Evolutionary conservation across 1,140 invertebrate genomes (phyloP), one percentile per base, ranked within the genome.

Genomic region (Agrypnia vestita): DNA sequence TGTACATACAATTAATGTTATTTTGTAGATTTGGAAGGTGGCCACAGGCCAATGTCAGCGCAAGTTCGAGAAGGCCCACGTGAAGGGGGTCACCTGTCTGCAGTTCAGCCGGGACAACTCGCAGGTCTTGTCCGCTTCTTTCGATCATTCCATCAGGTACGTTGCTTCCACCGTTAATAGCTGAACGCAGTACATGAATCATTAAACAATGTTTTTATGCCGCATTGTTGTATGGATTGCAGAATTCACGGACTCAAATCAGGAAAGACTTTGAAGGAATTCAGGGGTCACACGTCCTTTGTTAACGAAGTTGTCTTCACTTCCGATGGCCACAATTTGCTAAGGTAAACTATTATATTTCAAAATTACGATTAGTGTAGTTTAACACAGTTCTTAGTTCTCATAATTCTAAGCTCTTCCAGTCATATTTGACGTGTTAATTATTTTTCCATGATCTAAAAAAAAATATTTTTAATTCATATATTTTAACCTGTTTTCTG

Each of bases 191-290:
- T 62, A 25, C 10, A 3, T 69, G 3, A 13, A n/a, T 44, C 44
- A 69, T 19, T 49, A n/a, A n/a, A n/a, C n/a, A n/a, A n/a, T n/a
- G n/a, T n/a, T n/a, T n/a, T n/a, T n/a, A 19, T 11, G 7, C n/a
- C 21, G 15, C 7, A 6, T 59, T 59, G 17, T 59, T 3, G 11
- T 51, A 17, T 73, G 0, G n/a, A 77, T 89, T 89, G 77, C 86
- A 97, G 97, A 88, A 95, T 99, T 84, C 98, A 99, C 90, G 99
- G 98, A 0, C 90, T 99, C 21, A 99, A 99, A 88, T 99, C 98
- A 15, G 99, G 98, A 3, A 99, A 99, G 92, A 94, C 97, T 53
- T 89, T 99, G 9, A 99, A 99, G 88, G 99, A 99, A 90, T 99
- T 99, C 84, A 91, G 96, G 83, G 98, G 99, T 0, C 99, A 99